Evolutionary conservation across 1,140 invertebrate genomes (phyloP), one percentile per base, ranked within the genome.

Genomic region (Euwallacea fornicatus): DNA sequence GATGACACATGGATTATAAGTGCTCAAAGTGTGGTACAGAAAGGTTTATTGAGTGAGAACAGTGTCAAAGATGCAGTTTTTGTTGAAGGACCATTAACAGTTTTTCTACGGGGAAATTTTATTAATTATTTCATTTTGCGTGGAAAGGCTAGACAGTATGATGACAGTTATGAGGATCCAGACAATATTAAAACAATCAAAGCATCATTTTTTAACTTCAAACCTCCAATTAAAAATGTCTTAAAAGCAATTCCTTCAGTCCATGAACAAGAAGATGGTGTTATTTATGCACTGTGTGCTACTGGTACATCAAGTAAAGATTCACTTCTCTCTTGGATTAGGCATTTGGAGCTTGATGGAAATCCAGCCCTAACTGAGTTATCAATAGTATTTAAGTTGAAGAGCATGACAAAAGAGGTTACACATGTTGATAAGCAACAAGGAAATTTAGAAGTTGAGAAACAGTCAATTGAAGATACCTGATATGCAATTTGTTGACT

Each of bases 1-100:
- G 96, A 98, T 71, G 88, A 95, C 76, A 98, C 96, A 0, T 99
- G 96, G 94, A 93, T 99, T 73, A 90, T 97, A 0, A 96, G 92
- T 81, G 92, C 89, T 0, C 95, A 96, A 80, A 94, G 93, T 83
- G 85, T 86, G 42, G 82, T 82, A 7, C 97, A 99, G 81, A 84
- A 86, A 69, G 79, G 89, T 46, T 82, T 99, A 16, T 78, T 99
- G 10, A 77, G 83, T n/a, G 83, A 88, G 68, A 91, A 96, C 77
- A 85, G 87, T 0, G 75, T 79, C n/a, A 84, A 89, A 55, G 83
- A 86, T 58, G 88, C 96, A 0, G 78, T 97, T 16, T 92, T 89
- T 79, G 91, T 99, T 0, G 94, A 98, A 82, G 97, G 97, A 6
- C 90, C 93, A 0, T 96, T 89, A 80, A 83, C 84, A 66, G 86